These are phyloP conservation scores for Calliopsis andreniformis DNA, from an alignment of 1,140 invertebrate species.

Conservation along the genomic window DNA sequence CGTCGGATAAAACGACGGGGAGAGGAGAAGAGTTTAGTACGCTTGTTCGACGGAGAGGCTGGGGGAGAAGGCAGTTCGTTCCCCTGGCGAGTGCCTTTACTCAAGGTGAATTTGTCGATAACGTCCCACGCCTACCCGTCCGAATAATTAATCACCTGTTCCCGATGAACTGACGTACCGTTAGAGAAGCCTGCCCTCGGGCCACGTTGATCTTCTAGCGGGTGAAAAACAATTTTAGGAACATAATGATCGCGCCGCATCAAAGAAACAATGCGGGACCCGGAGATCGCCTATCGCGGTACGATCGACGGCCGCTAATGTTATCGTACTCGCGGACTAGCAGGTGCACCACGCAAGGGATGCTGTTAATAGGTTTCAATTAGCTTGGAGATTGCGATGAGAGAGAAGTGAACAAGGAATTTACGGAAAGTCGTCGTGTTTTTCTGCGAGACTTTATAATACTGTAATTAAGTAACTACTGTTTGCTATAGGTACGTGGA, in stretches of 20 bases:
- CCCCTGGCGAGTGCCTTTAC: conserved; percentile 46
- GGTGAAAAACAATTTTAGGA: conserved; percentile 61
- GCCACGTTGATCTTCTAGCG: conserved; percentile 43
- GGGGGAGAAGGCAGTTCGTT: conserved; percentile 33
- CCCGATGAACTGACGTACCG: conserved; percentile 65
- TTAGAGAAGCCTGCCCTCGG: conserved; percentile 57
- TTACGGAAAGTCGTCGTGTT: no score
- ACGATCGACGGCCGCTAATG: not conserved
- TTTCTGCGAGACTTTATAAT: no score
- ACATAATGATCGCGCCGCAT: conserved; percentile 47
- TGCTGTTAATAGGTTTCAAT: no score
- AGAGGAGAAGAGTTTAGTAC: conserved; percentile 28
- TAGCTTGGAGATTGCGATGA: no score
- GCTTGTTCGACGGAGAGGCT: not conserved
- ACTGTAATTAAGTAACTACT: no score
- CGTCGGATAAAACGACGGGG: not conserved
- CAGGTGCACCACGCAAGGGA: no score
- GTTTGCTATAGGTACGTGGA: no score
- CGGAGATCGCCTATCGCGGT: not conserved
- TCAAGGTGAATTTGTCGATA: conserved; percentile 69
- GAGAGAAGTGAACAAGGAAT: not conserved
- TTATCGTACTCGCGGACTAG: no score
- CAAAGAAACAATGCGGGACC: conserved; percentile 27
- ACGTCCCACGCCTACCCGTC: conserved; percentile 66
- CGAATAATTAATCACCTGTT: conserved; percentile 69